Conservation (phyloP, 35 echinoderm and acorn worm species). For the Apostichopus parvimensis region DNA sequence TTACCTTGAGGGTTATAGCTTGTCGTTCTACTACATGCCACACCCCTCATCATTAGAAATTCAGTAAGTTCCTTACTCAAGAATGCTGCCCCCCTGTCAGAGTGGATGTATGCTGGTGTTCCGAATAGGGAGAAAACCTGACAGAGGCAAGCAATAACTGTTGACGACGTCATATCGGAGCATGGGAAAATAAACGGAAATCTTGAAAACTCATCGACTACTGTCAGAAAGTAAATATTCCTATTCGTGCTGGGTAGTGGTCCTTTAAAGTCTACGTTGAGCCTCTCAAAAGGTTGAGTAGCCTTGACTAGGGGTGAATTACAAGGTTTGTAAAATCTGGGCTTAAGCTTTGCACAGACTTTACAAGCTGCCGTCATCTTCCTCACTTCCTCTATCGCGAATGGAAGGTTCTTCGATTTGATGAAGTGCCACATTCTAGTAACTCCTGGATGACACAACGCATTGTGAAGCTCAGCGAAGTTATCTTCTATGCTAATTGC, state of each 20-base stretch:
- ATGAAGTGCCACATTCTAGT: conserved; percentile 62
- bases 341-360: conserved; percentile 49
- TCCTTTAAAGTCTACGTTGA: conserved; percentile 54
- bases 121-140: conserved; percentile 54
- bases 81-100: conserved; percentile 44
- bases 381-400: conserved; percentile 27
- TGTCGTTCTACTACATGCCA: conserved; percentile 54
- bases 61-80: conserved; percentile 56
- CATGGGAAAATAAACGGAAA: conserved; percentile 52
- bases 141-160: conserved; percentile 50
- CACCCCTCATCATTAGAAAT: conserved; percentile 42
- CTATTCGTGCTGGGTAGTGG: conserved; percentile 39
- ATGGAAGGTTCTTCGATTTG: conserved; percentile 30
- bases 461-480: conserved; percentile 44
- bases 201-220: conserved; percentile 53
- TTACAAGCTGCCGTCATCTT: conserved; percentile 38
- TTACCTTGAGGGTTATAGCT: conserved; percentile 34
- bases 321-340: conserved; percentile 39
- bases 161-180: conserved; percentile 52
- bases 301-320: conserved; percentile 52
- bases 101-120: conserved; percentile 50
- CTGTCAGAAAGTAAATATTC: conserved; percentile 55
- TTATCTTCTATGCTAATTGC: conserved; percentile 20
- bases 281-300: conserved; percentile 46
- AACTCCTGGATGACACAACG: conserved; percentile 45